phyloP scores from a whole-genome alignment of 2,888 invertebrate genomes.

The Drosophila lutescens region DNA sequence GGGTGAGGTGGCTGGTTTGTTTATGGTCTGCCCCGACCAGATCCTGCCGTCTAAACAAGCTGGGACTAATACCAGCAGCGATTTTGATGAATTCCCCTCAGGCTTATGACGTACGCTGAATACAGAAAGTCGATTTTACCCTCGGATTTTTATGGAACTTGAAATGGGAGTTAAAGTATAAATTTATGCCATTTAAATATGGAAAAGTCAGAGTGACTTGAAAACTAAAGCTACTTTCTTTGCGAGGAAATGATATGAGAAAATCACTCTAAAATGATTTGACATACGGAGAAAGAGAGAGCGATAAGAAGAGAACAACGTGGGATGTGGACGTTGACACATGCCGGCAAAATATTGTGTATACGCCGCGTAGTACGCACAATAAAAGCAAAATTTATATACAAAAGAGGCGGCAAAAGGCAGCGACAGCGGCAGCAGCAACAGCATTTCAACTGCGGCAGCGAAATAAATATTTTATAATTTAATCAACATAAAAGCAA shows the following conservation, averaged over 20 bases:
- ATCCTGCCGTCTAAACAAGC: conserved; percentile 6
- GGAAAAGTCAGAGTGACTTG: too few relatives aligned
- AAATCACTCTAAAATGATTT: conserved; percentile 34
- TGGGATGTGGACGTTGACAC: conserved; percentile 18
- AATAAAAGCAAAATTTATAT: conserved; percentile 69
- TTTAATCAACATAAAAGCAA: conserved; percentile 81
- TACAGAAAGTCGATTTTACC: background rate
- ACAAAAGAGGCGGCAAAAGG: conserved; percentile 17
- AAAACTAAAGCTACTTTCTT: background rate
- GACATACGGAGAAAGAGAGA: background rate
- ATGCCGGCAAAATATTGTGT: conserved; percentile 49
- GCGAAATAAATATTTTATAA: conserved; percentile 78
- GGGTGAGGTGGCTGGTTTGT: conserved; percentile 34
- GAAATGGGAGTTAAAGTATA: background rate
- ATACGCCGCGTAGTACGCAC: conserved; percentile 58
- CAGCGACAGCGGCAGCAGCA: background rate
- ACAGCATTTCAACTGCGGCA: conserved; percentile 26
- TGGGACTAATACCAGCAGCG: conserved; percentile 25
- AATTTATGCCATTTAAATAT: background rate
- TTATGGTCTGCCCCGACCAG: conserved; percentile 16
- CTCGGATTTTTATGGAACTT: background rate
- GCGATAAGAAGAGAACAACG: background rate
- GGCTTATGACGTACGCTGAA: conserved; percentile 1
- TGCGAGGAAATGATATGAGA: background rate
- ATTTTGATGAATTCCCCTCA: conserved; percentile 24